phyloP scores from a whole-genome alignment of 2,113 vertebrate genomes.

The Solea solea region DNA sequence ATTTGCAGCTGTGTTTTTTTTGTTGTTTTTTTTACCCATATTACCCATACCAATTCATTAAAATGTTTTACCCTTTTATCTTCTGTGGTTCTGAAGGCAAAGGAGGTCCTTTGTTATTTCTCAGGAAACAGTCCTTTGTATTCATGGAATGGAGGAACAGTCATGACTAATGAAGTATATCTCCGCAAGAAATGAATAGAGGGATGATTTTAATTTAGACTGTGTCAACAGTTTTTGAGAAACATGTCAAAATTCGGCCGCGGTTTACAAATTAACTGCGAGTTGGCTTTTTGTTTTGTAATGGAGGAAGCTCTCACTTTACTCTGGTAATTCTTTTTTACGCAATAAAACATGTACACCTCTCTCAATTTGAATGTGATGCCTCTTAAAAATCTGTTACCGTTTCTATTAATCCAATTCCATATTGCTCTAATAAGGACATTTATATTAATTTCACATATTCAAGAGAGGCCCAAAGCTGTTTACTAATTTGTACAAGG shows the following conservation, averaged over 20 bases:
- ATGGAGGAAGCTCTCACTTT: constrained; percentile 28
- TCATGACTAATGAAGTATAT: constrained; percentile 66
- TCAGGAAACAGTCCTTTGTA: constrained; percentile 58
- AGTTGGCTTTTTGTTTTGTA: constrained; percentile 1
- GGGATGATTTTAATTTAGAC: constrained; percentile 68
- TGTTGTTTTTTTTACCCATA: too few species aligned
- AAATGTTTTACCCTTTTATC: constrained; percentile 53
- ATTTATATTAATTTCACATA: constrained; percentile 66
- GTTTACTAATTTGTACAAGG: constrained; percentile 34
- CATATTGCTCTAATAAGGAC: constrained; percentile 51
- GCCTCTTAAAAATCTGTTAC: constrained; percentile 46
- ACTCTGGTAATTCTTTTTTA: background rate
- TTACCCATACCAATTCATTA: constrained; percentile 65
- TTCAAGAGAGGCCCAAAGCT: constrained; percentile 61
- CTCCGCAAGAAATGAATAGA: constrained; percentile 46
- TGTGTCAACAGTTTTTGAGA: constrained; percentile 64
- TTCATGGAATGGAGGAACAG: constrained; percentile 60
- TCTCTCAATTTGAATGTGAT: constrained; percentile 11
- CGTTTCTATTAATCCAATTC: constrained; percentile 55
- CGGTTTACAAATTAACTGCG: constrained; percentile 40
- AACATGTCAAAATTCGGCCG: constrained; percentile 49
- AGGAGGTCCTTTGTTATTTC: constrained; percentile 56
- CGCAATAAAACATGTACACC: background rate
- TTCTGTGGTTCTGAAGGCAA: constrained; percentile 36
- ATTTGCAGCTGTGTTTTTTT: constrained; percentile 44